Percentiles rank a stretch among this genome's conserved stretches.
Evolutionary conservation across 2,113 vertebrate species (phyloP).

Genomic region (Limanda limanda): DNA sequence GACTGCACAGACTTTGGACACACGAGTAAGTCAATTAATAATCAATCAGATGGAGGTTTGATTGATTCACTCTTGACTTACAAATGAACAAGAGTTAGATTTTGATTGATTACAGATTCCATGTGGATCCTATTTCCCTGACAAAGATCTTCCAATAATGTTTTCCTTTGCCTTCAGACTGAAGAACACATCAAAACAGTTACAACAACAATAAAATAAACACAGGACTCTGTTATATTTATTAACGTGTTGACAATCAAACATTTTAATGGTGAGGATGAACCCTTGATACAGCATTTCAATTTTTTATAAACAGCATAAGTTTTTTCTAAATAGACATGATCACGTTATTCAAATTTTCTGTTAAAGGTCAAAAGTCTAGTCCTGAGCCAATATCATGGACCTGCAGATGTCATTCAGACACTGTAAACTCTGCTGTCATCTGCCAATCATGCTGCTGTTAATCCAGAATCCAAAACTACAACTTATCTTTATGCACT

Average conservation of each 20-base stretch:
- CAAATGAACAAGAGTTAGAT: constrained; percentile 56
- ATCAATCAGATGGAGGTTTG: constrained; percentile 37
- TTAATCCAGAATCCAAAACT: too few relatives aligned
- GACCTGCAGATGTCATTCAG: too few relatives aligned
- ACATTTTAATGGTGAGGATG: neutral
- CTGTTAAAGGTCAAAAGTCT: neutral
- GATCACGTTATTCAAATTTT: neutral
- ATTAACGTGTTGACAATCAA: constrained; percentile 18
- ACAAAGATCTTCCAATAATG: constrained; percentile 72
- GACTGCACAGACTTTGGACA: constrained; percentile 15
- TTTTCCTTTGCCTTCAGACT: constrained; percentile 63
- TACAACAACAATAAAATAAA: constrained; percentile 54
- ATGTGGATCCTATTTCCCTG: constrained; percentile 61
- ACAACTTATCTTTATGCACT: too few relatives aligned
- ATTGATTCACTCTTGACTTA: constrained; percentile 28
- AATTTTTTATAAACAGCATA: too few relatives aligned
- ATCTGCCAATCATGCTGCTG: too few relatives aligned
- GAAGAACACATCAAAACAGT: constrained; percentile 59
- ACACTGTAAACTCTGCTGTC: too few relatives aligned
- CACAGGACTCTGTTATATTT: neutral
- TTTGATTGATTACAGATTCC: constrained; percentile 64
- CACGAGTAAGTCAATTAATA: constrained; percentile 40
- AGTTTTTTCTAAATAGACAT: neutral
- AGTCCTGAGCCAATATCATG: too few relatives aligned
- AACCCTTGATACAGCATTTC: neutral